These are phyloP conservation scores for Ooceraea biroi DNA, from an alignment of 1,140 invertebrate species.

Conservation along the genomic window DNA sequence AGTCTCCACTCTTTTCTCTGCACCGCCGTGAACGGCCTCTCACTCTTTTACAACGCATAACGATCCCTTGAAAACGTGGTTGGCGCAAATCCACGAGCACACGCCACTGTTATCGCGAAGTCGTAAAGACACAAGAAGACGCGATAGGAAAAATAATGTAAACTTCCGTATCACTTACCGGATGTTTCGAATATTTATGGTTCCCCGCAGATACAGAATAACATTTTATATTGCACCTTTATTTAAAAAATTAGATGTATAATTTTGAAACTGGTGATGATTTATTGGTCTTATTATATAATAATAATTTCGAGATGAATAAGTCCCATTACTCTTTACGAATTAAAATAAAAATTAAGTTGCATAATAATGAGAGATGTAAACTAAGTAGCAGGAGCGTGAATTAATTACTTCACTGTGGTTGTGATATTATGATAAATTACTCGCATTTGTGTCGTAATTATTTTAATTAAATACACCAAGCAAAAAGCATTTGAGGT, in stretches of 20 bases:
- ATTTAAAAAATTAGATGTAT: neutral
- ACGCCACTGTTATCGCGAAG: neutral
- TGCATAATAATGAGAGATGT: neutral
- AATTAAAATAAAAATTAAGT: constrained; percentile 30
- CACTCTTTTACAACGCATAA: constrained; percentile 55
- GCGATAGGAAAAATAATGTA: constrained; percentile 7
- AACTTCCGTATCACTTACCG: constrained; percentile 26
- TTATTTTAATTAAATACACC: constrained; percentile 20
- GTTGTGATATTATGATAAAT: constrained; percentile 31
- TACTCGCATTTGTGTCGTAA: constrained; percentile 32
- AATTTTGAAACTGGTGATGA: neutral
- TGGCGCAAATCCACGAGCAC: constrained; percentile 27
- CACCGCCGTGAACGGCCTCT: neutral
- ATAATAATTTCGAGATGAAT: neutral
- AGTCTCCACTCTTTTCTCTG: neutral
- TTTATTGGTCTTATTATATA: constrained; percentile 9
- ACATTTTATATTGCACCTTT: neutral
- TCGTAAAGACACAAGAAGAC: constrained; percentile 43
- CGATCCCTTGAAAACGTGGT: constrained; percentile 39
- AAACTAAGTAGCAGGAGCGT: neutral
- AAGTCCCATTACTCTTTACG: neutral
- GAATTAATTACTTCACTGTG: constrained; percentile 22
- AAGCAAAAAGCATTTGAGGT: constrained; percentile 39
- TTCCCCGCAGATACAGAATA: neutral
- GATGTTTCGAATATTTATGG: neutral